Percentiles rank a stretch among this genome's conserved stretches.
phyloP scores from a whole-genome alignment of 2,888 invertebrate species.

The Ennomos fuscantarius region DNA sequence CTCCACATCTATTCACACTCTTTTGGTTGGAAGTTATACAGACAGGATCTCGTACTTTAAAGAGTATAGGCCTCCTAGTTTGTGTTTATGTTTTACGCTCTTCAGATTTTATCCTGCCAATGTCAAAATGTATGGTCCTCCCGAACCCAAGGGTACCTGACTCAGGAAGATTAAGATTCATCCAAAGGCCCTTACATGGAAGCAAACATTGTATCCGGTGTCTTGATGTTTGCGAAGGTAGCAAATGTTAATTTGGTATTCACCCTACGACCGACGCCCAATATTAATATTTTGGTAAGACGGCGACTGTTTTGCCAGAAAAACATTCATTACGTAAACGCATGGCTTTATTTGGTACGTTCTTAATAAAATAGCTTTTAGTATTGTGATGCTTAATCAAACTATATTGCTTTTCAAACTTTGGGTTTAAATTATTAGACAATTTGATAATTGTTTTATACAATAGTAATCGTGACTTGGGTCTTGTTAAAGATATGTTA shows the following conservation, averaged over 20 bases:
- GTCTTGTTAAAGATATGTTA: no score
- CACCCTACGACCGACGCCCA: constrained; percentile 68
- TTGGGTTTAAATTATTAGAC: no score
- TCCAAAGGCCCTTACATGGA: constrained; percentile 80
- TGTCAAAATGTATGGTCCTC: constrained; percentile 2
- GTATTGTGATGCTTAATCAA: not conserved
- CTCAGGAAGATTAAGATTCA: constrained; percentile 82
- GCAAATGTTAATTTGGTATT: constrained; percentile 83
- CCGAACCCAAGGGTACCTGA: constrained; percentile 24
- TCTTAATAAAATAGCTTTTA: constrained; percentile 7
- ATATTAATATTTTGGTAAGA: constrained; percentile 78
- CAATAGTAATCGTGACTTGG: no score
- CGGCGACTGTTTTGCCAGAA: constrained; percentile 45
- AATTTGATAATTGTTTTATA: no score
- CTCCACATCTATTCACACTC: no score
- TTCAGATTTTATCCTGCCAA: not conserved
- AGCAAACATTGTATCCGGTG: constrained; percentile 83
- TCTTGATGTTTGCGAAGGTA: constrained; percentile 83
- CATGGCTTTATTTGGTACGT: constrained; percentile 9
- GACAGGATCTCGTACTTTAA: no score
- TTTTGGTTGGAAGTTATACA: no score
- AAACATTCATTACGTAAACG: constrained; percentile 59
- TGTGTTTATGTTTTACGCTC: no score
- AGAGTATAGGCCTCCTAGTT: no score
- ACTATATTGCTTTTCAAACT: not conserved